Conservation (phyloP, 2,888 invertebrate species). For the Drosophila rubida region DNA sequence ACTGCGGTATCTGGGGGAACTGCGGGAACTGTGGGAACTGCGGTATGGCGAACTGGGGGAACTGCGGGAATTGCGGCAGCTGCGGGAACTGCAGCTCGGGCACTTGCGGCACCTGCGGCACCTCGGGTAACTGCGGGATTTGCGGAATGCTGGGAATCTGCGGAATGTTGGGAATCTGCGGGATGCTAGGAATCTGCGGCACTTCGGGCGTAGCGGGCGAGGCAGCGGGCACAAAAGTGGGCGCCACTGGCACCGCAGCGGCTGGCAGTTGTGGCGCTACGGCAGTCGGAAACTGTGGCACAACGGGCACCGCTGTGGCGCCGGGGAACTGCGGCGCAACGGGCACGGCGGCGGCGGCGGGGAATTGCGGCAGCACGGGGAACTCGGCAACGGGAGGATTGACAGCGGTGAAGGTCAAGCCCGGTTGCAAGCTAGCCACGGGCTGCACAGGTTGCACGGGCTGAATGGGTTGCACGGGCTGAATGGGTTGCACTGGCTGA, state of each 20-base stretch:
- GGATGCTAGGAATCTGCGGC: conserved; percentile 26
- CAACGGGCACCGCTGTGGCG: not conserved
- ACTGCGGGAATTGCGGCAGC: conserved; percentile 36
- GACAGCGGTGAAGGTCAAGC: conserved; percentile 34
- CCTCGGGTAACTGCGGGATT: conserved; percentile 29
- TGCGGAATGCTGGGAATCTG: conserved; percentile 18
- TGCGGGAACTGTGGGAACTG: conserved; percentile 32
- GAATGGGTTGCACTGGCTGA: conserved; percentile 44
- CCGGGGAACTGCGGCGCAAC: conserved; percentile 1
- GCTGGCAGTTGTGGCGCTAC: too few relatives aligned
- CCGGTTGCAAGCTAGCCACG: conserved; percentile 42
- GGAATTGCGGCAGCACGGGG: conserved; percentile 46
- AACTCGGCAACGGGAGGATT: conserved; percentile 50
- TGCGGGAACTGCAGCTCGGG: conserved; percentile 41
- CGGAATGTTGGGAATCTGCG: conserved; percentile 33
- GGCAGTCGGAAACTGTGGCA: conserved; percentile 40
- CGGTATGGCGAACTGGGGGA: conserved; percentile 18
- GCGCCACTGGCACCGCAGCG: conserved; percentile 42
- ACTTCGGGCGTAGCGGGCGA: conserved; percentile 46
- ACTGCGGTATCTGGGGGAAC: conserved; percentile 32
- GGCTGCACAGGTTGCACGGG: conserved; percentile 40
- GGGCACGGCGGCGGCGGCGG: conserved; percentile 14
- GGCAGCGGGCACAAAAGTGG: conserved; percentile 57
- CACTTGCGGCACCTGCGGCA: conserved; percentile 35
- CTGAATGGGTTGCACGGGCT: conserved; percentile 32